Conservation (phyloP, 2,113 vertebrate species). For the Dromas ardeola region DNA sequence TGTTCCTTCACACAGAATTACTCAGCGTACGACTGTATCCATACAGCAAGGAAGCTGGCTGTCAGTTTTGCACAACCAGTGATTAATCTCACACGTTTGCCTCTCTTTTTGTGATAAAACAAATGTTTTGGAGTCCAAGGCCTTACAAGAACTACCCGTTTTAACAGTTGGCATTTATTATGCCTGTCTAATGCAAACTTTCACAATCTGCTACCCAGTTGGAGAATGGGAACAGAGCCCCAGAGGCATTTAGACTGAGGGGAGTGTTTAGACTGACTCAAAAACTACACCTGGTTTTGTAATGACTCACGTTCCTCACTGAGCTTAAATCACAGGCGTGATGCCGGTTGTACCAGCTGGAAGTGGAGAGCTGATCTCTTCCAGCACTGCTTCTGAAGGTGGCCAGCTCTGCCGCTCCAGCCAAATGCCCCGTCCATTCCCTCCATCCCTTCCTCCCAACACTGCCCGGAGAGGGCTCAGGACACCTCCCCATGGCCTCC, state of each 20-base stretch:
- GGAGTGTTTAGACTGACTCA: background rate
- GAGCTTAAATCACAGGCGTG: rapidly evolving
- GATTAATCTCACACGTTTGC: background rate
- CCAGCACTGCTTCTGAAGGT: background rate
- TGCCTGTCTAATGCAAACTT: background rate
- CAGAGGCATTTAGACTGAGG: background rate
- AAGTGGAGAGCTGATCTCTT: background rate
- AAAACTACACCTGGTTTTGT: background rate
- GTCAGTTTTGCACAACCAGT: background rate
- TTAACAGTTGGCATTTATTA: background rate
- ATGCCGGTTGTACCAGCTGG: background rate
- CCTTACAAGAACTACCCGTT: background rate
- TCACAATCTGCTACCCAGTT: background rate
- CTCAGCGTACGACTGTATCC: background rate
- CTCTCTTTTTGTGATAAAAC: background rate
- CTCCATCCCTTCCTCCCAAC: background rate
- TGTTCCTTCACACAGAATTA: background rate
- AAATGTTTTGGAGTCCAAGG: background rate
- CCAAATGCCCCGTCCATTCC: background rate
- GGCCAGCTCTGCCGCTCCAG: background rate
- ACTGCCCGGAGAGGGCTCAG: background rate
- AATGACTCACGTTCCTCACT: background rate
- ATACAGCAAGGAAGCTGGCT: background rate
- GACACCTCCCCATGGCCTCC: rapidly evolving
- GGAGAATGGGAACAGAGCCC: background rate